These are phyloP conservation scores for Heteromyza rotundicornis DNA, from an alignment of 2,888 invertebrate species.

Conservation along the genomic window DNA sequence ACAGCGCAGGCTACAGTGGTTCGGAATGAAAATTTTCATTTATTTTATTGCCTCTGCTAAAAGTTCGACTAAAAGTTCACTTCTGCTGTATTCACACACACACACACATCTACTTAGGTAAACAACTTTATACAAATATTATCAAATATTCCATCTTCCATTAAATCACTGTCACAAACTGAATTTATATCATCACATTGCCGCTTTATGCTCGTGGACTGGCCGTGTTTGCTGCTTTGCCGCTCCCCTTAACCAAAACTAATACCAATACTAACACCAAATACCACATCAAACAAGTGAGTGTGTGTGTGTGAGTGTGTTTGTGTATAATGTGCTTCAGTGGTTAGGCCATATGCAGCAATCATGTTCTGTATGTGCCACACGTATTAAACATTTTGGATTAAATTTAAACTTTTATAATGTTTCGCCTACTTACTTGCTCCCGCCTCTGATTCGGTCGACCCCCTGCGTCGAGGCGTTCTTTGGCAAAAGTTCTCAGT, in stretches of 20 bases:
- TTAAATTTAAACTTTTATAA: constrained; percentile 9
- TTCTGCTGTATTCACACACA: neutral
- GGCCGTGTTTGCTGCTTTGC: neutral
- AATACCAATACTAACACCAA: neutral
- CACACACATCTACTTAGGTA: neutral
- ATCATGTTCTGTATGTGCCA: constrained; percentile 1
- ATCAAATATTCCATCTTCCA: constrained; percentile 17
- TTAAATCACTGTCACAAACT: constrained; percentile 24
- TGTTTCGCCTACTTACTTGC: neutral
- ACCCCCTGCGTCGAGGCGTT: constrained; percentile 20
- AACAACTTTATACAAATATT: neutral
- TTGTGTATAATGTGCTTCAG: too few species aligned
- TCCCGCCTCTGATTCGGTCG: constrained; percentile 9
- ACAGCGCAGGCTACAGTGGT: too few species aligned
- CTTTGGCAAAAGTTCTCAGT: too few species aligned
- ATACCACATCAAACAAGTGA: too few species aligned
- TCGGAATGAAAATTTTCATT: neutral
- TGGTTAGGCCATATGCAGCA: too few species aligned
- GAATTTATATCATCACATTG: constrained; percentile 18
- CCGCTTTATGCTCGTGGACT: too few species aligned
- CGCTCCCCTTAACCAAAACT: neutral
- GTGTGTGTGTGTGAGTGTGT: too few species aligned
- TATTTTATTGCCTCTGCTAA: neutral
- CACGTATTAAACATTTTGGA: constrained; percentile 13
- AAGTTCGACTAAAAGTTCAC: too few species aligned